Base-by-base conservation (phyloP, 2,797 vertebrate species). In the Onychomys leucogaster region DNA sequence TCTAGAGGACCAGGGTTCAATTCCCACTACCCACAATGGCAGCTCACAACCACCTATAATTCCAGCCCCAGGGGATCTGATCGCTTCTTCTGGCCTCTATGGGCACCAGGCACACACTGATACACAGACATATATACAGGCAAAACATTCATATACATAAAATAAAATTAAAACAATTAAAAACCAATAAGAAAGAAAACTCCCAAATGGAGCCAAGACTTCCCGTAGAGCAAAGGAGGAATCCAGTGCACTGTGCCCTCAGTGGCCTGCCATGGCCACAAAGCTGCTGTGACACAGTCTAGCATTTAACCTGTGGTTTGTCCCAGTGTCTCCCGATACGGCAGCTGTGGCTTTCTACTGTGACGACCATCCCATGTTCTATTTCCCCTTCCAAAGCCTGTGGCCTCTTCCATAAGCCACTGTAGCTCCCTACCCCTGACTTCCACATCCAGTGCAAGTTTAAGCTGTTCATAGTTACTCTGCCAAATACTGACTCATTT, bases 301-400 rank as follows among this genome's bases (percentile, higher is more conserved):
- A 46, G 73, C 12, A 23, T 37, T 10, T 17, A 41, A 69, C 61
- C 52, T 25, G 6, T 6, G 12, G 59, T 61, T 49, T 23, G 19
- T 32, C 32, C 6, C 2, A 14, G 61, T 37, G 52, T 46, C 77
- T 75, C 10, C 46, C 75, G 13, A 34, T 32, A 69, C 5, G 32
- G 43, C 3, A 11, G 49, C 52, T 34, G 21, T 2, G 59, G 41
- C 59, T 84, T 57, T 37, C 16, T 2, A 2, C 7, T 19, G 34
- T 67, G 57, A 11, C 4, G 0, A 2, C 6, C 25, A 46, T 32
- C 71, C n/a, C 1, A 0, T 1, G 43, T 7, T n/a, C 83, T 67
- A 13, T 23, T 65, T n/a, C 61, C 61, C 43, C 61, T 49, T 67
- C 19, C 29, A 67, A 65, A 49, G 11, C 19, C 52, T 61, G 43